phyloP scores from a whole-genome alignment of 35 echinoderm and acorn worm genomes.

The Acanthaster planci region DNA sequence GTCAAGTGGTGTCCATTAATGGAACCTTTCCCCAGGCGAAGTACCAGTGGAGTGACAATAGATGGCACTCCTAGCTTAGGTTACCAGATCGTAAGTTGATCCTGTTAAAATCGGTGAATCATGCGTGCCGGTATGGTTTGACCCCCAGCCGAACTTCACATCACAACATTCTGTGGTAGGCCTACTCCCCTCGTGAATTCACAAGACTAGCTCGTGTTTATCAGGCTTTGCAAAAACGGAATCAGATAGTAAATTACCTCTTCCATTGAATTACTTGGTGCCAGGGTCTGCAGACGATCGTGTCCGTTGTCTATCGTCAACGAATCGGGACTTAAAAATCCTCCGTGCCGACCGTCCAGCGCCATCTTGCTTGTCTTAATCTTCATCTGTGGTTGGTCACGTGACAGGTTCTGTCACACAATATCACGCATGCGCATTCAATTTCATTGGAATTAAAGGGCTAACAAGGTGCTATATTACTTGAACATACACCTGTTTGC shows the following conservation, averaged over 20 bases:
- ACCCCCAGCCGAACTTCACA: too few relatives aligned
- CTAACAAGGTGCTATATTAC: not conserved
- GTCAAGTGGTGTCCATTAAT: too few relatives aligned
- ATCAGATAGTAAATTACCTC: not conserved
- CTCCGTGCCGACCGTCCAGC: conserved; percentile 1
- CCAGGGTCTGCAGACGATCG: conserved; percentile 5
- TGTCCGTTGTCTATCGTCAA: conserved; percentile 25
- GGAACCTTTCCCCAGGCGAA: too few relatives aligned
- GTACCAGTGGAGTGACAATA: too few relatives aligned
- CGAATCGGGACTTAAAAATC: not conserved
- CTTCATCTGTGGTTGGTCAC: conserved; percentile 18
- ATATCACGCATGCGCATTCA: conserved; percentile 2
- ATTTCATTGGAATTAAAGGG: not conserved
- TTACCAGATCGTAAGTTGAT: too few relatives aligned
- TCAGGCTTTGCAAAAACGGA: too few relatives aligned
- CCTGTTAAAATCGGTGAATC: too few relatives aligned
- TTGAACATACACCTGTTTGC: not conserved
- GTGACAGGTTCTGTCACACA: not conserved
- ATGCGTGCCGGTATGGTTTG: too few relatives aligned
- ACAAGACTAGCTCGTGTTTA: too few relatives aligned
- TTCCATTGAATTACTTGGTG: conserved; percentile 1
- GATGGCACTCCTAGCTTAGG: too few relatives aligned
- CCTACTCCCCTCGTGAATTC: too few relatives aligned
- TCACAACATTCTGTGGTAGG: too few relatives aligned
- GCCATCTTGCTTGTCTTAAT: conserved; percentile 25